Evolutionary conservation across 2,888 invertebrate genomes (phyloP), one percentile per base, ranked within the genome.

Genomic region (Pammene fasciana): DNA sequence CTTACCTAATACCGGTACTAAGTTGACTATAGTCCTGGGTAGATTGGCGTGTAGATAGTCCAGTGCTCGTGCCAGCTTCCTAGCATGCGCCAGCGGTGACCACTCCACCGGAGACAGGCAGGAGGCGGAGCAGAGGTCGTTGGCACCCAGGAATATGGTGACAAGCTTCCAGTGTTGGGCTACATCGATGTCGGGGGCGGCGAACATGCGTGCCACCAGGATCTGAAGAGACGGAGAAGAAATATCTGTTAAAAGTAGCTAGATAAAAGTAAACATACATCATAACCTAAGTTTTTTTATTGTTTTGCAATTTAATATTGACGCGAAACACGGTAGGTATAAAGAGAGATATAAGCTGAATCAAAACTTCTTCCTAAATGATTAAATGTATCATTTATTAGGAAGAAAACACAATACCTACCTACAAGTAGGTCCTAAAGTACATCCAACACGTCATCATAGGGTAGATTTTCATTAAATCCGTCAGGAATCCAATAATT

Each of bases 101-200:
- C 93, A 93, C n/a, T 93, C 88, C 16, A 93, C 88, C 0, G 93
- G 93, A 46, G 90, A 92, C 68, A 94, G 90, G 79, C 96, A 96
- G 70, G 96, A 95, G 0, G 95, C 95, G 0, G 96, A 96, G 78
- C 96, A 96, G 56, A 96, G 92, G 82, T 96, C 96, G 81, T 96
- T 96, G 71, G 96, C 96, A 0, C 96, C 96, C 74, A 96, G 95
- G 82, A 96, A 94, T 59, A 96, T 90, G 0, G 96, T 96, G 60
- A 96, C 87, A 93, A 96, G 95, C 93, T 96, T 96, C 96, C 96
- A 96, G 76, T 96, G 94, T 11, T 90, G 92, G 0, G 88, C 82
- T 45, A 95, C 86, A 80, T 96, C 92, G 68, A 96, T 94, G 60
- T 90, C 93, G 0, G 92, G 90, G 62, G 95, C 93, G 5, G 88